These are phyloP conservation scores for Halocynthia roretzi DNA, from an alignment of 23 tunicate genomes.

Conservation along the genomic window DNA sequence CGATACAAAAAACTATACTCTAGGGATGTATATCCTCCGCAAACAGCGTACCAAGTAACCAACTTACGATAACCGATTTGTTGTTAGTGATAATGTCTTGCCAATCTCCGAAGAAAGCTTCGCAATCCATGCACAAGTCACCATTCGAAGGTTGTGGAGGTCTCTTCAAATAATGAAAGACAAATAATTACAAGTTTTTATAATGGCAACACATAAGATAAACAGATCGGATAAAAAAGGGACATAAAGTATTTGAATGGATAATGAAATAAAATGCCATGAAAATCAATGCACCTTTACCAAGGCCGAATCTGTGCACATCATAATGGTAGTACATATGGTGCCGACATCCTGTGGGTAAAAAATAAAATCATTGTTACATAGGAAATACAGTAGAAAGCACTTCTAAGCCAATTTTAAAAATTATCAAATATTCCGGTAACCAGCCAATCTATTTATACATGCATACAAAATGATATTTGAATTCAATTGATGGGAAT, in stretches of 20 bases:
- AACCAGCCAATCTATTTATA: neutral
- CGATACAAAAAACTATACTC: too few relatives aligned
- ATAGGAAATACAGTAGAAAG: neutral
- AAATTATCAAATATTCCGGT: too few relatives aligned
- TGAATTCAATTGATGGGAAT: too few relatives aligned
- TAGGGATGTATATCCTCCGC: too few relatives aligned
- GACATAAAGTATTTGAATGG: neutral
- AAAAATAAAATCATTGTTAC: slow-evolving; percentile 1
- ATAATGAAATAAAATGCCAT: neutral
- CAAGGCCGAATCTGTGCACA: slow-evolving; percentile 52
- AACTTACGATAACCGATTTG: slow-evolving; percentile 73
- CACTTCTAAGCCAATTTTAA: too few relatives aligned
- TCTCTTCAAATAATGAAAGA: neutral
- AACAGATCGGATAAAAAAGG: neutral
- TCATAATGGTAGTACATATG: slow-evolving; percentile 66
- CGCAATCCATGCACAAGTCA: slow-evolving; percentile 66
- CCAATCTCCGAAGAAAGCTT: slow-evolving; percentile 73
- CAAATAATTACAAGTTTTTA: neutral
- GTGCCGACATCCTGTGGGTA: slow-evolving; percentile 43
- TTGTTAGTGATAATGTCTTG: slow-evolving; percentile 58
- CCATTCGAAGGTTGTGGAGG: slow-evolving; percentile 22
- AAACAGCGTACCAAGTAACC: neutral
- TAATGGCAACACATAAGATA: too few relatives aligned
- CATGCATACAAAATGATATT: neutral
- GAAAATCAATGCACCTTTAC: neutral